Conservation (phyloP, 2,797 vertebrate species). For the Tinamus major region DNA sequence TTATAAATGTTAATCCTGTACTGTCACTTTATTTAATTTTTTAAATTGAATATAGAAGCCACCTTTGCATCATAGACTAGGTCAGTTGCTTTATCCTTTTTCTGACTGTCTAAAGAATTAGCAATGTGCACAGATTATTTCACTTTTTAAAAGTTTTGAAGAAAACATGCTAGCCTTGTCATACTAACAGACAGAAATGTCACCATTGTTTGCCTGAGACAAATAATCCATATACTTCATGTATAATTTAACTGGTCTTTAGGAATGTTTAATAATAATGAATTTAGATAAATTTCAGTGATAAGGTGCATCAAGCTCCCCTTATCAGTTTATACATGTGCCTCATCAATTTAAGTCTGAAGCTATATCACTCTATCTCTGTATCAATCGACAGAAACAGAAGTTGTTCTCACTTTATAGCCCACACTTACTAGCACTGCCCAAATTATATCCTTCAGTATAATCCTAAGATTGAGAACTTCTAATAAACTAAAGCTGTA, state of each 20-base stretch:
- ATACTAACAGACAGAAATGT: conserved; percentile 85
- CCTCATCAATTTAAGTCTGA: conserved; percentile 72
- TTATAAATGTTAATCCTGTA: conserved; percentile 48
- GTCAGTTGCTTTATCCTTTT: conserved; percentile 63
- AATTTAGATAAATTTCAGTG: conserved; percentile 82
- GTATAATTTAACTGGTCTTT: conserved; percentile 87
- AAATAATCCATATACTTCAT: conserved; percentile 86
- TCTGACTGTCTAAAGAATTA: conserved; percentile 72
- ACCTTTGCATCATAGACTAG: conserved; percentile 70
- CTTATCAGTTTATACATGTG: conserved; percentile 75
- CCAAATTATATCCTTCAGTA: background rate
- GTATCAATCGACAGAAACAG: conserved; percentile 35
- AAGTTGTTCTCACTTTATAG: conserved; percentile 21
- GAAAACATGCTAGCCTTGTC: conserved; percentile 86
- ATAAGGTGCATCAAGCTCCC: conserved; percentile 69
- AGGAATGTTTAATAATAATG: conserved; percentile 83
- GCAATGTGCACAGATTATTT: conserved; percentile 78
- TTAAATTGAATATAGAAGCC: conserved; percentile 55
- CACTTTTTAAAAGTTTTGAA: conserved; percentile 81
- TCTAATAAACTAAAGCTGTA: background rate
- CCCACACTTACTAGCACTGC: background rate
- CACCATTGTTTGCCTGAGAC: conserved; percentile 82
- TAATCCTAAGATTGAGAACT: background rate
- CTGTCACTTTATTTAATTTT: conserved; percentile 10
- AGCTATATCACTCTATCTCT: conserved; percentile 46